These are phyloP conservation scores for Proteles cristata DNA, from an alignment of 2,113 vertebrate genomes.

Conservation along the genomic window DNA sequence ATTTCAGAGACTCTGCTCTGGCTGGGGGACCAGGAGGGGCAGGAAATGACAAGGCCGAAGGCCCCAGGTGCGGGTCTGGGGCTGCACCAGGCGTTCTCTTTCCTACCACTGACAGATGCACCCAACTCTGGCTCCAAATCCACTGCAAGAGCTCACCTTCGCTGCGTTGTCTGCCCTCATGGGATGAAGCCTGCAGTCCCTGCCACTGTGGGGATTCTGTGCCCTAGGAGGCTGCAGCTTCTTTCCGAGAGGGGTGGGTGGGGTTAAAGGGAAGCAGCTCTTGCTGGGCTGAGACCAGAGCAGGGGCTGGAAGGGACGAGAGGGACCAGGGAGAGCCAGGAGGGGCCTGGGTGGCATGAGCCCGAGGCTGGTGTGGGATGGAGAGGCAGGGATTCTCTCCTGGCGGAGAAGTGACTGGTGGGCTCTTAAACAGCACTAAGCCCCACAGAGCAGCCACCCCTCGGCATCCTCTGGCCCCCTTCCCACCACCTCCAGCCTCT, in stretches of 20 bases:
- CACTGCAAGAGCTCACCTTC: no score
- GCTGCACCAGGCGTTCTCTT: not conserved
- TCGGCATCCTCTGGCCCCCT: not conserved
- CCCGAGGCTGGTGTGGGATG: no score
- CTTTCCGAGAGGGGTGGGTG: not conserved
- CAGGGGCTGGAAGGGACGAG: not conserved
- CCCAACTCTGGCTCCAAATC: not conserved
- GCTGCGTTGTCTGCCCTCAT: no score
- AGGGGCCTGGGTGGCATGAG: not conserved
- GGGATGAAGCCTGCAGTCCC: not conserved
- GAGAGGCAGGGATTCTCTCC: no score
- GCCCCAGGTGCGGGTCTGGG: not conserved
- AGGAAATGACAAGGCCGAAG: not conserved
- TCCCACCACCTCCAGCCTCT: not conserved
- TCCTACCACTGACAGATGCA: no score
- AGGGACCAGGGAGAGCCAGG: accelerated
- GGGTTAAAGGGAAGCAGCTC: not conserved
- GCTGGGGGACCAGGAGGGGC: not conserved
- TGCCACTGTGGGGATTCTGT: not conserved
- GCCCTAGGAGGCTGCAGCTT: not conserved
- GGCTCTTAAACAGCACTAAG: not conserved
- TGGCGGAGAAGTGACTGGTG: not conserved
- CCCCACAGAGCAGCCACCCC: accelerated
- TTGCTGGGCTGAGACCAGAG: not conserved
- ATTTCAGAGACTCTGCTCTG: not conserved